Percentiles rank a stretch among this genome's conserved stretches.
These are phyloP conservation scores for Pelosia muscerda DNA, from an alignment of 2,888 invertebrate genomes.

Conservation along the genomic window DNA sequence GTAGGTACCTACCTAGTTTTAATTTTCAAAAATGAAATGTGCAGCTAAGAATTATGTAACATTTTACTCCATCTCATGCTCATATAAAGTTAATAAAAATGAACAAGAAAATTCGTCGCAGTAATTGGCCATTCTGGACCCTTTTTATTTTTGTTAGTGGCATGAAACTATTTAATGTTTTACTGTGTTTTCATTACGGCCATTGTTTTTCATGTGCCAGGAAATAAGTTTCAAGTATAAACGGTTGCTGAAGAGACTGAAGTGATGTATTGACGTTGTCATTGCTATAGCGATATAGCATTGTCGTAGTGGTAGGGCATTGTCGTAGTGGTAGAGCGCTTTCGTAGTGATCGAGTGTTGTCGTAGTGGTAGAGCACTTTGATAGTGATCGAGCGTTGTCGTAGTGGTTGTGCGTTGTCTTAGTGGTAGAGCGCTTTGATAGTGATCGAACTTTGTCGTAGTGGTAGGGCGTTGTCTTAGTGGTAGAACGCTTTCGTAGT, in stretches of 20 bases:
- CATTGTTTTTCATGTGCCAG: constrained; percentile 19
- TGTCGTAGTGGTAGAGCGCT: background rate
- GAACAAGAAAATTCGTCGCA: constrained; percentile 19
- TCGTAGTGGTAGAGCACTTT: background rate
- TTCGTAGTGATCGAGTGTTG: background rate
- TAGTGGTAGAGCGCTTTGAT: background rate
- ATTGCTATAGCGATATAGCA: background rate
- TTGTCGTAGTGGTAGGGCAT: too few relatives aligned
- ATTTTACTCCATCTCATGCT: constrained; percentile 6
- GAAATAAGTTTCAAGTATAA: constrained; percentile 2
- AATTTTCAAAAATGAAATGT: background rate
- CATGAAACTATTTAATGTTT: constrained; percentile 20
- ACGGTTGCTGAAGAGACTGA: background rate
- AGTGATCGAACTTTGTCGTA: too few relatives aligned
- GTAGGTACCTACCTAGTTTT: too few relatives aligned
- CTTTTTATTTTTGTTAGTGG: constrained; percentile 19
- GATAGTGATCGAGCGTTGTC: background rate
- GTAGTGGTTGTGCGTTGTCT: background rate
- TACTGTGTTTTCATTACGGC: constrained; percentile 14
- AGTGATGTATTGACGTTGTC: too few relatives aligned
- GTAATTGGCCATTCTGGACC: constrained; percentile 10
- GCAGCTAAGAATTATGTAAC: background rate
- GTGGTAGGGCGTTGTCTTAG: too few relatives aligned
- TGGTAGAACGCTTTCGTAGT: background rate
- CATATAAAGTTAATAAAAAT: constrained; percentile 14